Evolutionary conservation across 1,140 invertebrate species (phyloP).

Genomic region (Saxidomus purpurata): DNA sequence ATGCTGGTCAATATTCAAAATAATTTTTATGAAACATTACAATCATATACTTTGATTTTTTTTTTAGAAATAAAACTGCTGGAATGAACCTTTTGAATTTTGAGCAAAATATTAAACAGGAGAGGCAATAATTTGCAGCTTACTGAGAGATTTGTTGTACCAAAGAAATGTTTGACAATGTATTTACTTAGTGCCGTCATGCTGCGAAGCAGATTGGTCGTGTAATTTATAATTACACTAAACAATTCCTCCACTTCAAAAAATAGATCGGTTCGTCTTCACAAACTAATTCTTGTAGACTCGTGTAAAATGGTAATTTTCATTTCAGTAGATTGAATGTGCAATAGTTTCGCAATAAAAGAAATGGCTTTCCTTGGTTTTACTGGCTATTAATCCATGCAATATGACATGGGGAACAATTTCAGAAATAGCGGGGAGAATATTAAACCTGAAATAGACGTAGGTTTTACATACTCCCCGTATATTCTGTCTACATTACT

Average conservation of each 20-base stretch:
- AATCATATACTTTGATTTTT: too few species aligned
- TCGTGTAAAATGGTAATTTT: background rate
- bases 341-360: background rate
- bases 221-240: background rate
- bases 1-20: too few species aligned
- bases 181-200: background rate
- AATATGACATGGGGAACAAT: background rate
- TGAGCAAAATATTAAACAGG: too few species aligned
- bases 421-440: background rate
- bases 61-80: too few species aligned
- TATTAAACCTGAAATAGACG: background rate
- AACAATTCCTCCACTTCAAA: background rate
- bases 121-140: too few species aligned
- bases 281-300: background rate
- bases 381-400: background rate
- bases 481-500: constrained; percentile 26
- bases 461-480: background rate
- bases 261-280: background rate
- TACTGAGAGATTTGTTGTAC: background rate
- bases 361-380: background rate
- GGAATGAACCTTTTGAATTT: too few species aligned
- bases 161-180: background rate
- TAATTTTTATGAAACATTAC: too few species aligned
- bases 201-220: background rate
- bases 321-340: background rate